Conservation (phyloP, 1,140 invertebrate species). For the Drosophila pandora region DNA sequence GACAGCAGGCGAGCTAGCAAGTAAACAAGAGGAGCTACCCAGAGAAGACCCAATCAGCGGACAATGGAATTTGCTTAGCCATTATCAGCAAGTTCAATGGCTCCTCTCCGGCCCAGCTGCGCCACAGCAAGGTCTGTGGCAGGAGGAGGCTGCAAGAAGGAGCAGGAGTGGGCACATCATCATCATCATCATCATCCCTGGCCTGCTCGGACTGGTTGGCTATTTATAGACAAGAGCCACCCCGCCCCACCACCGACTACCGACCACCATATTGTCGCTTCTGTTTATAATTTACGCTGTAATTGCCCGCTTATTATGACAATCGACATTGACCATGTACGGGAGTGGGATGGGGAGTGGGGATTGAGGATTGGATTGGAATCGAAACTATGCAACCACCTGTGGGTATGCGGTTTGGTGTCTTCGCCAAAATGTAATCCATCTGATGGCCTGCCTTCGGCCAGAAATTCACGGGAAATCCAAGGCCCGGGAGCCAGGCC, state of each 20-base stretch:
- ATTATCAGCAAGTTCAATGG: slow-evolving; percentile 57
- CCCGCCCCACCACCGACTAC: not conserved
- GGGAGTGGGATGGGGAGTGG: not conserved
- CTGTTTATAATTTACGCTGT: slow-evolving; percentile 69
- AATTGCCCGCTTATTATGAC: slow-evolving; percentile 58
- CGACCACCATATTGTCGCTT: slow-evolving; percentile 26
- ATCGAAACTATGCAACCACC: slow-evolving; percentile 7
- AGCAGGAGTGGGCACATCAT: slow-evolving; percentile 29
- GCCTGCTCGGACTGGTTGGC: slow-evolving; percentile 15
- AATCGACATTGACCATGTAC: slow-evolving; percentile 15
- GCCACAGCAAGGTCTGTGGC: slow-evolving; percentile 27
- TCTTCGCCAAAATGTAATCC: slow-evolving; percentile 7
- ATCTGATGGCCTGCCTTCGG: not conserved
- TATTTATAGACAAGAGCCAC: slow-evolving; percentile 33
- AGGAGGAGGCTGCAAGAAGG: too few species aligned
- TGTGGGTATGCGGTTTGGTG: slow-evolving; percentile 2
- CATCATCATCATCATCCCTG: slow-evolving; percentile 7
- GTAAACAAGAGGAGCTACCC: slow-evolving; percentile 8
- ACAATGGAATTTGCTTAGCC: slow-evolving; percentile 51
- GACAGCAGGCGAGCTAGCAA: not conserved
- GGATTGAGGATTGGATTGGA: not conserved
- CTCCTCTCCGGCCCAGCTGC: slow-evolving; percentile 25
- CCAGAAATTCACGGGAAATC: not conserved
- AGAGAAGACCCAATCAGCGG: slow-evolving; percentile 14
- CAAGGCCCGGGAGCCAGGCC: not conserved